Evolutionary conservation across 1,140 invertebrate genomes (phyloP).

Genomic region (honey bee (Apis mellifera)): Amel_HAv3.1 CM009931.2:19170501-19171000

Average conservation of each 20-base stretch:
- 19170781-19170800: constrained; percentile 4
- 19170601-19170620: constrained; percentile 64
- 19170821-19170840: not conserved
- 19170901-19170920: not conserved
- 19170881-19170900: not conserved
- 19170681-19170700: constrained; percentile 59
- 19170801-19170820: constrained; percentile 4
- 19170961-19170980: not conserved
- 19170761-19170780: not conserved
- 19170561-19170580: constrained; percentile 81
- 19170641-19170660: constrained; percentile 30
- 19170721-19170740: constrained; percentile 20
- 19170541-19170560: constrained; percentile 76
- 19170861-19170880: not conserved
- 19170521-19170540: constrained; percentile 54
- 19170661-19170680: constrained; percentile 73
- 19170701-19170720: constrained; percentile 18
- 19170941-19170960: not conserved
- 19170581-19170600: constrained; percentile 74
- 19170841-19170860: not conserved
- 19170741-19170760: constrained; percentile 35
- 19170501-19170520: constrained; percentile 25
- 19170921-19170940: constrained; percentile 5
- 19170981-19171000: not conserved
- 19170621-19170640: not conserved